A percentile compares a stretch with the other conserved stretches of the same genome.
Conservation (phyloP, 2,797 vertebrate species). For the Enoplosus armatus region DNA sequence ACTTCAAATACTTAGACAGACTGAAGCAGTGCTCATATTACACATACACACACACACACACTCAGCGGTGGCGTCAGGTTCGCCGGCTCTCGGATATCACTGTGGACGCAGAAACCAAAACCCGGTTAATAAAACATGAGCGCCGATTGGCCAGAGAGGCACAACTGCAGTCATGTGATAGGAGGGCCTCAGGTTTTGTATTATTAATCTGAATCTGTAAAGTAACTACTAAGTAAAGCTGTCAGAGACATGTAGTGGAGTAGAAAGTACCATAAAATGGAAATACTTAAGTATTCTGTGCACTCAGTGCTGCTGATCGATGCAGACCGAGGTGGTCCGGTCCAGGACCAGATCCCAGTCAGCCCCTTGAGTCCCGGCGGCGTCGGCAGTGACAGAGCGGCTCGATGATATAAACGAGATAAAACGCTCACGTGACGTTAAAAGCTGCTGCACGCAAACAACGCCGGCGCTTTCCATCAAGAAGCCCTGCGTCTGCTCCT, state of each 20-base stretch:
- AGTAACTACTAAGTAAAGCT: not conserved
- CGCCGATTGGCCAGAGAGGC: conserved; percentile 64
- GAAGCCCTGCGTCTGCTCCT: not conserved
- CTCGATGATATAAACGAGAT: too few relatives aligned
- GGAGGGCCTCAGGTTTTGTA: not conserved
- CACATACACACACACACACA: conserved; percentile 47
- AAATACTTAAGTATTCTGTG: too few relatives aligned
- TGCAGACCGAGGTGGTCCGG: conserved; percentile 22
- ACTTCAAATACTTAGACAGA: not conserved
- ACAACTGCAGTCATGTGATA: conserved; percentile 49
- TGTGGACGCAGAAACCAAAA: conserved; percentile 74
- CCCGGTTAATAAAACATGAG: conserved; percentile 85
- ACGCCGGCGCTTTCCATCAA: not conserved
- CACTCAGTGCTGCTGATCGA: conserved; percentile 8
- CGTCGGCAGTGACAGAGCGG: conserved; percentile 19
- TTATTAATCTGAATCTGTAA: not conserved
- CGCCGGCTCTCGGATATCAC: conserved; percentile 76
- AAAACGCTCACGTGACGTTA: not conserved
- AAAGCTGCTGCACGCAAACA: not conserved
- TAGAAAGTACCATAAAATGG: too few relatives aligned
- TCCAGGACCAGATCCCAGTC: conserved; percentile 5
- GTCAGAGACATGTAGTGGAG: not conserved
- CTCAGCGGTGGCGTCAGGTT: conserved; percentile 80
- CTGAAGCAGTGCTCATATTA: conserved; percentile 18
- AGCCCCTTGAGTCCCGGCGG: conserved; percentile 25